phyloP scores from a whole-genome alignment of 2,113 vertebrate species.

The Cololabis saira region DNA sequence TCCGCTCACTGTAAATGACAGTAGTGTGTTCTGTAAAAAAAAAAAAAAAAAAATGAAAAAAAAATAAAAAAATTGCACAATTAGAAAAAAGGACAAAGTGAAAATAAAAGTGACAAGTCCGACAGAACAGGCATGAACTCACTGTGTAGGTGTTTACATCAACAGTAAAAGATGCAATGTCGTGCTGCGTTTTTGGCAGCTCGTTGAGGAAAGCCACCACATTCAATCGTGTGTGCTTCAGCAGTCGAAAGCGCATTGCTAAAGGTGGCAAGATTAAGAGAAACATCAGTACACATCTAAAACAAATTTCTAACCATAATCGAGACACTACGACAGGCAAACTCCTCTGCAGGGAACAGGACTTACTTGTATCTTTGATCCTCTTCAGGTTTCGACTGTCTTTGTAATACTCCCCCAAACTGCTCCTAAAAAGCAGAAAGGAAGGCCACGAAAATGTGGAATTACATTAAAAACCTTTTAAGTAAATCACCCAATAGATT shows the following conservation, averaged over 20 bases:
- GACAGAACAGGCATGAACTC: slow-evolving; percentile 19
- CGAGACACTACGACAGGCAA: background rate
- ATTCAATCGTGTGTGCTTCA: slow-evolving; percentile 89
- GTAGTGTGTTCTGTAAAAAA: slow-evolving; percentile 82
- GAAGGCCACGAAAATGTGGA: background rate
- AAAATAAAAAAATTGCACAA: background rate
- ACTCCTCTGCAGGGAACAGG: background rate
- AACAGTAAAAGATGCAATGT: slow-evolving; percentile 86
- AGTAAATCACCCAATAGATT: background rate
- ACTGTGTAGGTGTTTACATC: slow-evolving; percentile 90
- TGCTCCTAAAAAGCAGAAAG: slow-evolving; percentile 74
- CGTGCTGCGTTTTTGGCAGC: slow-evolving; percentile 91
- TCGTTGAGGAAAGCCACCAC: slow-evolving; percentile 92
- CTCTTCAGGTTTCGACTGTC: slow-evolving; percentile 89
- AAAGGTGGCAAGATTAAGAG: background rate
- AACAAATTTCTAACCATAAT: background rate
- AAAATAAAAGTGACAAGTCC: background rate
- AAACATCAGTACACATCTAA: slow-evolving; percentile 1
- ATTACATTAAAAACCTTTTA: background rate
- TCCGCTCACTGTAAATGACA: slow-evolving; percentile 90
- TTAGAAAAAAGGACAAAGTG: background rate
- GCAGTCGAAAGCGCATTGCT: slow-evolving; percentile 84
- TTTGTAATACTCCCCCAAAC: slow-evolving; percentile 87
- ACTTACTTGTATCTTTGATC: slow-evolving; percentile 89
- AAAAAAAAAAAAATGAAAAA: slow-evolving; percentile 1